Base-by-base conservation (phyloP, 1,140 invertebrate species). In the Halictus rubicundus region DNA sequence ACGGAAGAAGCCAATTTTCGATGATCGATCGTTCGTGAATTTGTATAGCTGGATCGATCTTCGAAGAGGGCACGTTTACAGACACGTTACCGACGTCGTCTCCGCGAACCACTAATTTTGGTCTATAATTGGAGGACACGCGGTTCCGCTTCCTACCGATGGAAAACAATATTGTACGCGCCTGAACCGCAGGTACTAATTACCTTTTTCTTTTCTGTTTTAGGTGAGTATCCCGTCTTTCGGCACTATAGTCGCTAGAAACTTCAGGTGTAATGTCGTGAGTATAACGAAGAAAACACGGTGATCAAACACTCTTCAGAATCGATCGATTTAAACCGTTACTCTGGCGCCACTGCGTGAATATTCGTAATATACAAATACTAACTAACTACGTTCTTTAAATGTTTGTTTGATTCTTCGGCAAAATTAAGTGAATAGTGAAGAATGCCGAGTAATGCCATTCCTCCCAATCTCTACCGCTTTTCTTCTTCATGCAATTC, bases 161-260 rank as follows among this genome's bases (percentile, higher is more conserved):
- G 37, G 9, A 6, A 21, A 68, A 69, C 25, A 16, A 59, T 23
- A n/a, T 61, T 23, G 39, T 63, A n/a, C 7, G 14, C 19, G 23
- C 25, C 37, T 66, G 16, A 10, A 9, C 39, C 39, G 14, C 7
- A 46, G 46, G 12, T 8, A 70, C 52, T 74, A 64, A 25, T 68
- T 3, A 14, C 2, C 23, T n/a, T 54, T 65, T 60, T 12, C 63
- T 25, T 86, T 73, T 81, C 49, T 83, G 81, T 87, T 84, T 57
- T 61, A 87, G 84, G 85, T 87, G 84, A 87, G 85, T 87, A 87
- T 32, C 57, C 32, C 14, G 32, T 60, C 3, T 79, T 49, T 49
- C 21, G 4, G 16, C 16, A 10, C 10, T n/a, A 6, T 12, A 46
- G 57, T n/a, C 25, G 64, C 49, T 52, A 16, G 49, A 52, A 52